Evolutionary conservation across 2,113 vertebrate genomes (phyloP).

Genomic region (Vulpes ferrilata): DNA sequence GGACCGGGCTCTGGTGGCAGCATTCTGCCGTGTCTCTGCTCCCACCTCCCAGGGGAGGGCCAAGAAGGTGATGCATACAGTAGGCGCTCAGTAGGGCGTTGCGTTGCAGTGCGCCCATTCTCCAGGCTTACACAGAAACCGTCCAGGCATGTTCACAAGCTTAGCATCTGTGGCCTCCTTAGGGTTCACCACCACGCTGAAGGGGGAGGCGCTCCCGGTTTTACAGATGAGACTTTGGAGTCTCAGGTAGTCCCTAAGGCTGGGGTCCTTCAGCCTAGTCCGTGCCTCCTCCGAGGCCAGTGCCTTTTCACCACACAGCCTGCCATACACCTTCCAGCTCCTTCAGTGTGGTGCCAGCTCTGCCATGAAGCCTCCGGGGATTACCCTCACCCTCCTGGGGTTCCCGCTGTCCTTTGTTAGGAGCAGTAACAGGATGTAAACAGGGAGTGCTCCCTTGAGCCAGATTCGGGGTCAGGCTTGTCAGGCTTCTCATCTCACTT

Average conservation of each 20-base stretch:
- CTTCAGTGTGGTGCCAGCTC: neutral
- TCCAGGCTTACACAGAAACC: accelerated
- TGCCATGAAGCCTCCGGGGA: neutral
- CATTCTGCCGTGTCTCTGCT: neutral
- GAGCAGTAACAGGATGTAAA: accelerated
- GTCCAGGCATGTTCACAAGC: accelerated
- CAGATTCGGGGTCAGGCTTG: accelerated
- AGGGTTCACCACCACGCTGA: accelerated
- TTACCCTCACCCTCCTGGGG: accelerated
- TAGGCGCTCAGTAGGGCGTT: accelerated
- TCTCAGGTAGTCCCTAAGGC: neutral
- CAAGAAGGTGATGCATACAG: neutral
- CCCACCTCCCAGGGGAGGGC: neutral
- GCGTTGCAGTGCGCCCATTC: accelerated
- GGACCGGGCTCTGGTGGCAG: neutral
- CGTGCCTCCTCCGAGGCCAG: neutral
- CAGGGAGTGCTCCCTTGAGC: neutral
- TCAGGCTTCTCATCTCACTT: accelerated
- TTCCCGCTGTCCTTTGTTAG: neutral
- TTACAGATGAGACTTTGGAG: neutral
- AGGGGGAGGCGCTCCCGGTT: accelerated
- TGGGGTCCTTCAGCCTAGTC: neutral
- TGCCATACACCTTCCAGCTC: neutral
- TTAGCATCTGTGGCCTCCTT: neutral
- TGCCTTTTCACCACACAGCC: neutral